Evolutionary conservation across 2,888 invertebrate genomes (phyloP).

Genomic region (Carpatolechia fugitivella): DNA sequence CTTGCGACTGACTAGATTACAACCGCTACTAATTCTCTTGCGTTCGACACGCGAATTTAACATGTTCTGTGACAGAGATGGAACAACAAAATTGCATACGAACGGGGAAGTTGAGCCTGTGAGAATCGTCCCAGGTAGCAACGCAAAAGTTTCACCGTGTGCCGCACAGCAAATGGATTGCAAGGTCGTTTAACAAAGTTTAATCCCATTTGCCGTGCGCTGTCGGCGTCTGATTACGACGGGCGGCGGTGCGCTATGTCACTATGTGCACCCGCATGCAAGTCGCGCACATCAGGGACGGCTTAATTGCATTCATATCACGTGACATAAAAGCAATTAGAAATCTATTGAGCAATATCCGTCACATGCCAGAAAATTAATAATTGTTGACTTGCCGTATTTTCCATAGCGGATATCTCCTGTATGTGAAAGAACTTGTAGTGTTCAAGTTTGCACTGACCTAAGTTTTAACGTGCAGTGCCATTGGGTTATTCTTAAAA

Average conservation of each 20-base stretch:
- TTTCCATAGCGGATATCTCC: too few relatives aligned
- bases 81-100: not conserved
- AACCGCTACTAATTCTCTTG: not conserved
- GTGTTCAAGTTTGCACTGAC: too few relatives aligned
- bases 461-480: too few relatives aligned
- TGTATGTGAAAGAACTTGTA: too few relatives aligned
- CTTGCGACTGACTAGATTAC: conserved; percentile 4
- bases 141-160: conserved; percentile 48
- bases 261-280: too few relatives aligned
- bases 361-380: too few relatives aligned
- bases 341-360: too few relatives aligned
- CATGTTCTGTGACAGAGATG: not conserved
- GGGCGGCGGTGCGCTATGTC: conserved; percentile 17
- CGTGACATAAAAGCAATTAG: too few relatives aligned
- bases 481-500: too few relatives aligned
- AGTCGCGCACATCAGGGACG: not conserved
- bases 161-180: conserved; percentile 65
- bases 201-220: conserved; percentile 66
- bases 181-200: conserved; percentile 74
- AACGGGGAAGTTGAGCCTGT: not conserved
- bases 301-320: too few relatives aligned
- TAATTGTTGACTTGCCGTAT: too few relatives aligned
- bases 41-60: not conserved
- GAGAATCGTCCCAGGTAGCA: not conserved
- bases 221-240: conserved; percentile 61